Evolutionary conservation across 2,797 vertebrate species (phyloP), one percentile per base, ranked within the genome.

Genomic region (Helarctos malayanus): DNA sequence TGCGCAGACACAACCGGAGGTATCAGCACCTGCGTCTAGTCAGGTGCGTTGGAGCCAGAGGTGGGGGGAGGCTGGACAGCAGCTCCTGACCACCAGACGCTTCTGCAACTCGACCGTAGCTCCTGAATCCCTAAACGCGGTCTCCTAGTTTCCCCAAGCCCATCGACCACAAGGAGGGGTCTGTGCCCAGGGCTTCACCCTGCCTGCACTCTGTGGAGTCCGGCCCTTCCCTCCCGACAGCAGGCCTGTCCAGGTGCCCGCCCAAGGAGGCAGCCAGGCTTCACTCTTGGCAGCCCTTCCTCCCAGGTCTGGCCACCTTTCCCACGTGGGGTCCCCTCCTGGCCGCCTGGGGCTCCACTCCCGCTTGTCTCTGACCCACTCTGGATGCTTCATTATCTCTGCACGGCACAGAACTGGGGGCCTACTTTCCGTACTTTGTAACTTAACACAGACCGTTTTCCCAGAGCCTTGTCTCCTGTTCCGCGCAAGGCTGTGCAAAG

Each of bases 11-110:
- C 68, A 7, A 13, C 49, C 1, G 1, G 47, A 69, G 52, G 18
- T 3, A 12, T 3, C 0, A 0, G 14, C 27, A 2, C 9, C 57
- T 7, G 23, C 7, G 3, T 29, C 10, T 7, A 19, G 35, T 73
- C 27, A 0, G 2, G 15, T 5, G 19, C 49, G 18, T 32, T 15
- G 15, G 15, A n/a, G 79, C 65, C 23, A 35, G 49, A 32, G 13
- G 14, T 6, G 5, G 47, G 15, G 25, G 10, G 0, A 0, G 29
- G 63, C 27, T 82, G 63, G 73, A 63, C 71, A 45, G 25, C 71
- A 29, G 71, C 41, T 27, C 25, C 69, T 41, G 35, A 23, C 68
- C 38, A 25, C 69, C 23, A 73, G 69, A 45, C 2, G 13, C 35
- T 47, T 61, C 41, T 7, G 41, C 4, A 12, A 54, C 45, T 6